A percentile compares a stretch with the other conserved stretches of the same genome.
Conservation (phyloP, 2,797 vertebrate genomes). For the Lophotriccus pileatus region DNA sequence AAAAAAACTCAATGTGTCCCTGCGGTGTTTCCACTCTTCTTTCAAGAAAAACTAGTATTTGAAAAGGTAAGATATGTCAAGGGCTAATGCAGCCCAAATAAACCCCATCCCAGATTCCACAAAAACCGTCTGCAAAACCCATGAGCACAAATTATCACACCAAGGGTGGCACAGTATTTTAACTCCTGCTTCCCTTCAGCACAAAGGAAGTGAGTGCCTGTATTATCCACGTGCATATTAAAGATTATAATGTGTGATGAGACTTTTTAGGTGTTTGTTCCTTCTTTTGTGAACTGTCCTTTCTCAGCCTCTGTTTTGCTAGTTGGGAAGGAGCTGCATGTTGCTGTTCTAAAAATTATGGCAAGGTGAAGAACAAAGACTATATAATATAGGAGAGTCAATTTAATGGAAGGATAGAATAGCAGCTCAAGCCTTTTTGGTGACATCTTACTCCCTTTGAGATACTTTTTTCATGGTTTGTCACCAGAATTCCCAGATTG, state of each 20-base stretch:
- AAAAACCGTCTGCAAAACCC: not conserved
- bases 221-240: not conserved
- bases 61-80: conserved; percentile 82
- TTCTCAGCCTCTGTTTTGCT: not conserved
- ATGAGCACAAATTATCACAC: not conserved
- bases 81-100: not conserved
- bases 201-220: not conserved
- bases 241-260: not conserved
- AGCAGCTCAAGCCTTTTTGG: conserved; percentile 26
- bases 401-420: conserved; percentile 28
- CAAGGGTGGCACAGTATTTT: not conserved
- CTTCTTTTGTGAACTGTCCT: not conserved
- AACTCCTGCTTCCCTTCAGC: not conserved
- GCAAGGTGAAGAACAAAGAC: conserved; percentile 1
- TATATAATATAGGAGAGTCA: not conserved
- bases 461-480: conserved; percentile 22
- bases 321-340: not conserved
- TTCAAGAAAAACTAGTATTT: conserved; percentile 88
- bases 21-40: conserved; percentile 84
- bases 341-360: not conserved
- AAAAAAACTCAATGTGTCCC: conserved; percentile 84
- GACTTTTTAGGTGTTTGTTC: not conserved
- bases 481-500: conserved; percentile 37
- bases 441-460: conserved; percentile 41
- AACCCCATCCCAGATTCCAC: not conserved